Evolutionary conservation across 2,113 vertebrate species (phyloP).

Genomic region (Sapayoa aenigma): DNA sequence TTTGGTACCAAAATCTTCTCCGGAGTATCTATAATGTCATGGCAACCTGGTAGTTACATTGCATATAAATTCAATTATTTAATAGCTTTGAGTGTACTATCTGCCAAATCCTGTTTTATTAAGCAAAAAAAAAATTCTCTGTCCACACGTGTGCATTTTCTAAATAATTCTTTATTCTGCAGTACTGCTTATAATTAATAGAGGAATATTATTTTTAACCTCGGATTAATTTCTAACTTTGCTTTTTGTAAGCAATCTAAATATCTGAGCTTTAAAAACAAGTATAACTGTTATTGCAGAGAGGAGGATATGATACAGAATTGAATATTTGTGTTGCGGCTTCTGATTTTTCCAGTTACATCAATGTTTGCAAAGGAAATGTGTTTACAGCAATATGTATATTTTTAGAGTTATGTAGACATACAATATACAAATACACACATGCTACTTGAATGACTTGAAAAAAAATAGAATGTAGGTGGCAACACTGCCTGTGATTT

Average conservation of each 20-base stretch:
- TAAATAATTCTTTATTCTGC: background rate
- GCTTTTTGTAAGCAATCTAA: background rate
- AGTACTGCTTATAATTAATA: background rate
- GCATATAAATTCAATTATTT: slow-evolving; percentile 25
- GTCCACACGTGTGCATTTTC: background rate
- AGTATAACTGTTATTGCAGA: background rate
- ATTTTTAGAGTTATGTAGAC: background rate
- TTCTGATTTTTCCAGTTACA: background rate
- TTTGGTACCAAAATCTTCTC: background rate
- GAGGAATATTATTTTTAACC: background rate
- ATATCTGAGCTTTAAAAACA: background rate
- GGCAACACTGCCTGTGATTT: background rate
- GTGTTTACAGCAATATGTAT: background rate
- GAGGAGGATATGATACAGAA: background rate
- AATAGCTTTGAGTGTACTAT: background rate
- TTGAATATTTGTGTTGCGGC: background rate
- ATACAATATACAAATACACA: too few species aligned
- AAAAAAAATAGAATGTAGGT: background rate
- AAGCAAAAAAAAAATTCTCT: background rate
- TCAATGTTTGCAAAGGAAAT: background rate
- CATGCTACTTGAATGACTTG: background rate
- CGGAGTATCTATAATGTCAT: slow-evolving; percentile 6
- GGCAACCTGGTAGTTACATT: slow-evolving; percentile 7
- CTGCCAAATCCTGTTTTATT: background rate
- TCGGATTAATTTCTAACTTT: background rate